Base-by-base conservation (phyloP, 1,140 invertebrate genomes). In the Halyomorpha halys region DNA sequence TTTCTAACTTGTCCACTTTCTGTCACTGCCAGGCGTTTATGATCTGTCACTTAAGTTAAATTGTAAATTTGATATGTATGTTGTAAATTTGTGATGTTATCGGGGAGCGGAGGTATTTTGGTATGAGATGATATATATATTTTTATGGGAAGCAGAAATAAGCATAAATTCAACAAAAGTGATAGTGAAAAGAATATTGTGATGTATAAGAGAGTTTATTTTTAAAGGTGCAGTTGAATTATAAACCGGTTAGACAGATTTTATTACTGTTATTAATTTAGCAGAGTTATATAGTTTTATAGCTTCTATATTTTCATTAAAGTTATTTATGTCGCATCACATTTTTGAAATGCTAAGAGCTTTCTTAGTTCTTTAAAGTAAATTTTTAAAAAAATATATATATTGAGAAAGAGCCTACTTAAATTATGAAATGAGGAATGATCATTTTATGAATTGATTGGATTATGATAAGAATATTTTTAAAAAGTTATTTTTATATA, bases 91-190 rank as follows among this genome's bases (percentile, higher is more conserved):
- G 66, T 67, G 64, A 67, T 67, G 64, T 62, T 51, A 44, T 60
- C 60, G 45, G 63, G 64, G 44, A 67, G 61, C 51, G 56, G 51
- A 62, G 66, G 63, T 67, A 67, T 67, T 67, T 67, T 67, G 66
- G 66, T 67, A 67, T 53, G 66, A 56, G 59, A 54, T 53, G 59
- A 60, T 39, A 53, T 62, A 66, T 66, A 59, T 66, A 63, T 63
- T 63, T 66, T 66, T 66, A 39, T 44, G 54, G 61, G 53, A 39
- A 44, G 21, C n/a, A 60, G 21, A 18, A 60, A n/a, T 60, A 60
- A 16, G 39, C 59, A 60, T 34, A 18, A 60, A 18, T 44, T 66
- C 49, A 66, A 62, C 34, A 59, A 44, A 62, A 62, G 49, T 62
- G 65, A 64, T 64, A 64, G 64, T 59, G 59, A 62, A 64, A 66